Evolutionary conservation across 2,113 vertebrate species (phyloP).

Genomic region (Chamaetylas fuelleborni): DNA sequence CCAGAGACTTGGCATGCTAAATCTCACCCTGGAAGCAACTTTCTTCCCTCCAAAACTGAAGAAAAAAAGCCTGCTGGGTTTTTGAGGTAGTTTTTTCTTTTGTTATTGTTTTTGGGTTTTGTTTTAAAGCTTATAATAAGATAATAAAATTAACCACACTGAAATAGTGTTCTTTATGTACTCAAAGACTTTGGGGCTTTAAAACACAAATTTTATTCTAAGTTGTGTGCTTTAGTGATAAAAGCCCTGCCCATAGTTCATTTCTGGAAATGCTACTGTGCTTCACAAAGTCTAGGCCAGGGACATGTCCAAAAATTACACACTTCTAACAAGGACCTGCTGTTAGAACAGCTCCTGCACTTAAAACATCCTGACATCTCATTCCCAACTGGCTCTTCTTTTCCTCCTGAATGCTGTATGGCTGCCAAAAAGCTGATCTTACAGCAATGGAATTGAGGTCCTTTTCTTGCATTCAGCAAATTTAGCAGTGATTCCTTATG

Average conservation of each 20-base stretch:
- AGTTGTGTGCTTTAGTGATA: neutral
- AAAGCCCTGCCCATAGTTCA: neutral
- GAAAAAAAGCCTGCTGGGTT: neutral
- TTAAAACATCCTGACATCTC: constrained; percentile 19
- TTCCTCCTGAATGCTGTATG: neutral
- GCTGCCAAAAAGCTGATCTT: constrained; percentile 17
- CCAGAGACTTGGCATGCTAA: constrained; percentile 41
- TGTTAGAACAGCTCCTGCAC: neutral
- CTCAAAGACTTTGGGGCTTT: neutral
- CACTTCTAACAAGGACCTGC: neutral
- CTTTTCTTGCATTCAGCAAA: neutral
- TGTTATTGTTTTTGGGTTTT: neutral
- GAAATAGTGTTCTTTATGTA: neutral
- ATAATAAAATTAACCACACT: neutral
- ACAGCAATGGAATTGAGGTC: neutral
- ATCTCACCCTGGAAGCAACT: constrained; percentile 9
- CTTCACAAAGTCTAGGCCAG: neutral
- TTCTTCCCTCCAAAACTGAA: constrained; percentile 13
- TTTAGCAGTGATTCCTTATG: neutral
- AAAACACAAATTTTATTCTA: neutral
- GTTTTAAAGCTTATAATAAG: neutral
- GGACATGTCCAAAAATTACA: neutral
- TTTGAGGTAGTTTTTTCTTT: neutral
- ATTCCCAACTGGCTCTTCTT: neutral
- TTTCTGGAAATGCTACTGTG: constrained; percentile 32